Conservation (phyloP, 2,888 invertebrate species). For the Tipula vernalis region DNA sequence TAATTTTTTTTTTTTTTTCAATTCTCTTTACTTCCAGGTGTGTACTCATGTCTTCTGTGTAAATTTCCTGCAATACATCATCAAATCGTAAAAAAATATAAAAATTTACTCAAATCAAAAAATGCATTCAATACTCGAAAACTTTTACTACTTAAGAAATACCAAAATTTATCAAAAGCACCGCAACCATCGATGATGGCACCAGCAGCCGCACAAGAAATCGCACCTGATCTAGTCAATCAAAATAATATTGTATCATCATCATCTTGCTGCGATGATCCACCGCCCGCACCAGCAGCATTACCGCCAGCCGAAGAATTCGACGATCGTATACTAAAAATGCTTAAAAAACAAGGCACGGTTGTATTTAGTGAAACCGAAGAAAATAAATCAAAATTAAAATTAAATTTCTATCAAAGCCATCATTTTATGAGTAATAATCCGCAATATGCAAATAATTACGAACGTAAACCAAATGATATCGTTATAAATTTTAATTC, state of each 20-base stretch:
- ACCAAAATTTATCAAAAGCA: neutral
- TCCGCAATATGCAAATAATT: neutral
- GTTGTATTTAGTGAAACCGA: neutral
- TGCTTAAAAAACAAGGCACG: constrained; percentile 11
- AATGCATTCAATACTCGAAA: neutral
- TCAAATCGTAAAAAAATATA: constrained; percentile 7
- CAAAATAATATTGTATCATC: neutral
- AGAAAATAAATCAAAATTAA: neutral
- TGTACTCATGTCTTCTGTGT: neutral
- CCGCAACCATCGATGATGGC: neutral
- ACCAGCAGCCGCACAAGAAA: neutral
- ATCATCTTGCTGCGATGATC: neutral
- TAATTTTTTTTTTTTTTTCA: neutral
- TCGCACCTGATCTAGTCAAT: neutral
- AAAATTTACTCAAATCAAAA: constrained; percentile 4
- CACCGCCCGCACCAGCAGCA: neutral
- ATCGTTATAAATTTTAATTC: constrained; percentile 32
- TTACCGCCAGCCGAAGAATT: neutral
- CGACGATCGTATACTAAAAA: neutral
- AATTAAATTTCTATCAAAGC: neutral
- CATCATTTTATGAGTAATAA: neutral
- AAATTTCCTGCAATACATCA: neutral
- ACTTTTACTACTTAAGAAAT: neutral
- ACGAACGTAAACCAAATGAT: constrained; percentile 24
- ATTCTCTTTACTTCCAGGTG: neutral